These are phyloP conservation scores for Formica aserva DNA, from an alignment of 2,888 invertebrate species.

Conservation along the genomic window DNA sequence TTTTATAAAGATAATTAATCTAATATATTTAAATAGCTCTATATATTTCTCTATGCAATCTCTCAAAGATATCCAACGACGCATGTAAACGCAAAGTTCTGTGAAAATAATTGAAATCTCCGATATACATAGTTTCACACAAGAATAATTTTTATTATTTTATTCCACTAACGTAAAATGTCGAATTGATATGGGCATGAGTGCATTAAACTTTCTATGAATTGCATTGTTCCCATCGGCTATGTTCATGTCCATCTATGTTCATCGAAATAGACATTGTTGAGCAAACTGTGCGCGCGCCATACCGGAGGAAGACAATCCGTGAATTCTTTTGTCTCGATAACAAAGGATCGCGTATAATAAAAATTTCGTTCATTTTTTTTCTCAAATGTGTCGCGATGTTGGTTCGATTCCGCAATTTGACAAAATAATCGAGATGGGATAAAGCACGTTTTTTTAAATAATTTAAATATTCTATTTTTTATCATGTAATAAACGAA, in stretches of 20 bases:
- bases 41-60: background rate
- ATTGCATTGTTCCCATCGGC: constrained; percentile 58
- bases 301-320: constrained; percentile 1
- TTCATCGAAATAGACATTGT: constrained; percentile 50
- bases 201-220: constrained; percentile 63
- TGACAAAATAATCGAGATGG: background rate
- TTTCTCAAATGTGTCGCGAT: background rate
- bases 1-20: background rate
- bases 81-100: constrained; percentile 17
- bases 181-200: constrained; percentile 59
- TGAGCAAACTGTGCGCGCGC: constrained; percentile 49
- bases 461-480: background rate
- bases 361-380: background rate
- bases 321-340: constrained; percentile 13
- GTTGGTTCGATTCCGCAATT: background rate
- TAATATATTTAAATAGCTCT: background rate
- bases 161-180: constrained; percentile 67
- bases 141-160: constrained; percentile 67
- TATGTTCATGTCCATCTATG: background rate
- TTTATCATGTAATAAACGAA: background rate
- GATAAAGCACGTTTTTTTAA: background rate
- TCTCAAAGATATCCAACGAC: constrained; percentile 5
- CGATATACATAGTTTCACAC: constrained; percentile 58
- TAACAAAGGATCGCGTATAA: background rate
- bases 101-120: constrained; percentile 15